A percentile compares a stretch with the other conserved stretches of the same genome.
Conservation (phyloP, 2,797 vertebrate species). For the Mionectes olivaceus region DNA sequence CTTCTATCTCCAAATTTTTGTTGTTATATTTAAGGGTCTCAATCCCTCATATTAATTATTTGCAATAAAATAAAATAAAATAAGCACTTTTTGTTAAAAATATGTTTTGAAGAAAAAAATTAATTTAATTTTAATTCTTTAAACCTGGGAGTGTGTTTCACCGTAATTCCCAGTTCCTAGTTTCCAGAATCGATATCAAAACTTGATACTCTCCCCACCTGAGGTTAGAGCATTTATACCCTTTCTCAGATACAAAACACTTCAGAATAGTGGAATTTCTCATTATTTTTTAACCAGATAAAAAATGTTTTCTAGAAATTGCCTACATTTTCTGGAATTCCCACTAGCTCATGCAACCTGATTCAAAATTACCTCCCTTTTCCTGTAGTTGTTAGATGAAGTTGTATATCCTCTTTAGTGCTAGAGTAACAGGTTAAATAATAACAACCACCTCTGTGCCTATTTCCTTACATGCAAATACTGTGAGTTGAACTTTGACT, state of each 20-base stretch:
- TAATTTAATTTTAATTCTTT: background rate
- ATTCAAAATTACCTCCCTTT: background rate
- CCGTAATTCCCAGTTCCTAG: background rate
- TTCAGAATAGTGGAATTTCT: background rate
- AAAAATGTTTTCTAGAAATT: background rate
- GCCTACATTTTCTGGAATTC: background rate
- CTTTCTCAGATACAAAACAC: background rate
- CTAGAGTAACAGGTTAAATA: background rate
- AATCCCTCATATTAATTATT: background rate
- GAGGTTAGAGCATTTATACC: background rate
- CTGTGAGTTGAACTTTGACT: rapidly evolving
- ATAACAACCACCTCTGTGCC: background rate
- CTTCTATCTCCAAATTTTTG: background rate
- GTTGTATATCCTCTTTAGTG: background rate
- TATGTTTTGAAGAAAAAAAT: background rate
- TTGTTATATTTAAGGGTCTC: background rate
- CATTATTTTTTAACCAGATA: background rate
- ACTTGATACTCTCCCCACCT: background rate
- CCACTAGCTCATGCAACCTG: background rate
- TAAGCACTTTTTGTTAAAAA: background rate
- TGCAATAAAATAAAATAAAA: background rate
- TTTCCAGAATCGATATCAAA: background rate
- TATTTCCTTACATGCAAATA: background rate
- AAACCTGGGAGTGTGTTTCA: background rate
- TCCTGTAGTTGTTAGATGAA: rapidly evolving